phyloP scores from a whole-genome alignment of 2,113 vertebrate species.

The Hipposideros armiger region DNA sequence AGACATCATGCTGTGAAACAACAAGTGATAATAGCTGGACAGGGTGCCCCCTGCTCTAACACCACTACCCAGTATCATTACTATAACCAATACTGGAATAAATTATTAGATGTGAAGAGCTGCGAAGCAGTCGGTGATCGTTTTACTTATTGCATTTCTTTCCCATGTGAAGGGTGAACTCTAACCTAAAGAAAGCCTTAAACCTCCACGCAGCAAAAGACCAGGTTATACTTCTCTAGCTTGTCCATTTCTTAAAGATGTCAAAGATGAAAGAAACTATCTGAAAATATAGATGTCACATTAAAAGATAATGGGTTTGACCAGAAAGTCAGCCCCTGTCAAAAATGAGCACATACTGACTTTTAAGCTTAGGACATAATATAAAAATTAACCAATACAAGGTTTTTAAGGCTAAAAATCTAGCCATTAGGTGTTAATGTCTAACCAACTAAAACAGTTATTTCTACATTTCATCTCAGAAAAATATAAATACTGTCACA shows the following conservation, averaged over 20 bases:
- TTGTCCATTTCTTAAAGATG: neutral
- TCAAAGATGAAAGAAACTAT: constrained; percentile 49
- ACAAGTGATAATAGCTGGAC: neutral
- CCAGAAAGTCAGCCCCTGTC: constrained; percentile 13
- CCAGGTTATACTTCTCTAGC: constrained; percentile 18
- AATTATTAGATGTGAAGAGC: neutral
- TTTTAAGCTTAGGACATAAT: neutral
- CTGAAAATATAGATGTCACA: constrained; percentile 40
- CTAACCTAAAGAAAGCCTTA: constrained; percentile 41
- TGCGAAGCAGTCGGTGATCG: neutral
- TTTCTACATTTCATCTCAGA: constrained; percentile 47
- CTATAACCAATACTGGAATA: neutral
- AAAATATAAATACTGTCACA: constrained; percentile 36
- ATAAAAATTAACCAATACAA: constrained; percentile 55
- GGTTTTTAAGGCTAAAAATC: constrained; percentile 26
- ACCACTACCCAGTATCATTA: neutral
- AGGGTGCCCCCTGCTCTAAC: neutral
- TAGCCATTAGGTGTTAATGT: constrained; percentile 14
- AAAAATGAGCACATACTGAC: constrained; percentile 41
- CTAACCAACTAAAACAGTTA: constrained; percentile 3
- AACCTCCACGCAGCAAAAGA: neutral
- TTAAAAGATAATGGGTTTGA: constrained; percentile 58
- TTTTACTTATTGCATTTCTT: constrained; percentile 32
- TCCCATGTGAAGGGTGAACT: constrained; percentile 5
- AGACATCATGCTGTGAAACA: neutral